Evolutionary conservation across 2,888 invertebrate genomes (phyloP), one percentile per base, ranked within the genome.

Genomic region (Pseudococcus viburni): DNA sequence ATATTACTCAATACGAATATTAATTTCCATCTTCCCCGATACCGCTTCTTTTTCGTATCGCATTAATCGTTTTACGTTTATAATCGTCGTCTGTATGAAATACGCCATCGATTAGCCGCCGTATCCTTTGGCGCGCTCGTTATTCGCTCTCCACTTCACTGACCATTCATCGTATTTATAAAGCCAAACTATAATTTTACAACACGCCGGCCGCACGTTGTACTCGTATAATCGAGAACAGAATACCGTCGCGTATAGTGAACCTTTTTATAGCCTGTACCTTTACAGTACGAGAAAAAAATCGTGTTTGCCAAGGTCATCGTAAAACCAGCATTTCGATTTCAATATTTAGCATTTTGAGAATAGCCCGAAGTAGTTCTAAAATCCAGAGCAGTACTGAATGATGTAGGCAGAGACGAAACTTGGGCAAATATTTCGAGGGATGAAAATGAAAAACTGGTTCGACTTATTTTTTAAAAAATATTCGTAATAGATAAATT

Each of bases 1-100:
- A 26, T 68, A 68, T 68, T 68, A 68, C 68, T 68, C 68, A 26
- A 26, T 68, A 68, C 68, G 68, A 68, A 68, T 68, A 68, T 68
- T 68, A 68, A 68, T 68, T 68, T 68, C 11, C 26, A 26, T 26
- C 68, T 22, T 26, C 22, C 68, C 11, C 68, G 68, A 12, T 4
- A 22, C 26, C n/a, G 9, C 68, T 68, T 68, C 68, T 68, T 68
- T 68, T 68, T 68, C 68, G 26, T 68, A 68, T 68, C 22, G 68
- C 68, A 68, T 68, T 68, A 68, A 68, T 68, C 68, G 68, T 68
- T 68, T 68, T 22, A 26, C 26, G 26, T 22, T 68, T 68, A 68
- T 68, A 68, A 68, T 26, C 68, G 26, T 68, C 68, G 68, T 68
- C 26, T 26, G 26, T 68, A 26, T 26, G 68, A 68, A 59, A 68